Percentiles rank a stretch among this genome's conserved stretches.
Evolutionary conservation across 2,797 vertebrate species (phyloP).

Genomic region (Premnoplex brunnescens): DNA sequence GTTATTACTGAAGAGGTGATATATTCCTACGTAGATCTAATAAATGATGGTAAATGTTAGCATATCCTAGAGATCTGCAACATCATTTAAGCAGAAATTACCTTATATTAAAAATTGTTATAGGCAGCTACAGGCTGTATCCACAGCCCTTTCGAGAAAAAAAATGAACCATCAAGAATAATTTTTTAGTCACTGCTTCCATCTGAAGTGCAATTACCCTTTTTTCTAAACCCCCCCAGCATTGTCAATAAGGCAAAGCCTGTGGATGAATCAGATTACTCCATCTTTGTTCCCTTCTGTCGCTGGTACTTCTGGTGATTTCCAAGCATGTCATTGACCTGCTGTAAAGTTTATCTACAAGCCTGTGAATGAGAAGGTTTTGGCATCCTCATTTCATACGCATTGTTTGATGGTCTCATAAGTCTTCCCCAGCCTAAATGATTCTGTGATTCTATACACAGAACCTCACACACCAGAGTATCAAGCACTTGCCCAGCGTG

Average conservation of each 20-base stretch:
- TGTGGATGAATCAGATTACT: background rate
- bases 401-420: background rate
- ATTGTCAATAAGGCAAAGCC: background rate
- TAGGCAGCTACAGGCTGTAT: background rate
- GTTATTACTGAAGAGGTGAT: background rate
- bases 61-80: background rate
- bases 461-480: background rate
- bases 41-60: background rate
- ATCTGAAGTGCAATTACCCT: background rate
- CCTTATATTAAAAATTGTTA: background rate
- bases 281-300: background rate
- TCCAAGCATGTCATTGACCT: background rate
- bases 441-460: background rate
- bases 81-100: constrained; percentile 2
- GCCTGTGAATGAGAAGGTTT: background rate
- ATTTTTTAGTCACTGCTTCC: background rate
- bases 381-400: background rate
- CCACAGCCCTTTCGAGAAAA: background rate
- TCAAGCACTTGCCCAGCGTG: background rate
- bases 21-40: background rate
- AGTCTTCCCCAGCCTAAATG: background rate
- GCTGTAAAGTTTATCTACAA: background rate
- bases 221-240: background rate
- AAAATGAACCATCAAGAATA: background rate
- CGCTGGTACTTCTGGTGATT: background rate